Percentiles rank a stretch among this genome's conserved stretches.
Evolutionary conservation across 1,140 invertebrate species (phyloP).

Genomic region (Papilio polytes): DNA sequence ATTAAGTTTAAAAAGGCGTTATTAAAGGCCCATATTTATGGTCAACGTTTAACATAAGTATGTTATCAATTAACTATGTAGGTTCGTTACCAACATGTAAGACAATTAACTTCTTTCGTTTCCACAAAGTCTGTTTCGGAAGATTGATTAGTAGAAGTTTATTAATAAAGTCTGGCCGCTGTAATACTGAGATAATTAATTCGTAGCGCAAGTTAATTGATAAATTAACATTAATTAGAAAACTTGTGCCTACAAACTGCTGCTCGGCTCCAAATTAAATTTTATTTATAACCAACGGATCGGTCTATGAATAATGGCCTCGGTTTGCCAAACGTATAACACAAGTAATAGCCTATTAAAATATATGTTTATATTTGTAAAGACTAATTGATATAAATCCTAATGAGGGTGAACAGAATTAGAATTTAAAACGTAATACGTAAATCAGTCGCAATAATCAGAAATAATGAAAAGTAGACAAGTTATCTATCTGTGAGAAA

Average conservation of each 20-base stretch:
- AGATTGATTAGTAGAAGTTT: slow-evolving; percentile 81
- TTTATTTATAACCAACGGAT: slow-evolving; percentile 37
- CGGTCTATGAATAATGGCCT: slow-evolving; percentile 36
- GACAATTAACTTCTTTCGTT: slow-evolving; percentile 34
- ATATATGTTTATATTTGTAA: neutral
- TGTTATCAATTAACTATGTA: slow-evolving; percentile 30
- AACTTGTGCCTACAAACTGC: slow-evolving; percentile 57
- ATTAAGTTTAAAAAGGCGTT: slow-evolving; percentile 4
- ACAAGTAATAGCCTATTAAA: slow-evolving; percentile 6
- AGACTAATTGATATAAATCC: slow-evolving; percentile 1
- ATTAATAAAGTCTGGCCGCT: slow-evolving; percentile 76
- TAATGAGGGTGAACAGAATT: neutral
- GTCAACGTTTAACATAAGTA: slow-evolving; percentile 29
- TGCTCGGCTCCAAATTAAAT: slow-evolving; percentile 39
- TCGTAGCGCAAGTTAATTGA: slow-evolving; percentile 80
- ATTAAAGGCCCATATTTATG: slow-evolving; percentile 36
- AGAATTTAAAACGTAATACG: neutral
- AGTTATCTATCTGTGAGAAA: neutral
- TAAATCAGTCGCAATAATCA: no score
- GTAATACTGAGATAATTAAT: slow-evolving; percentile 80
- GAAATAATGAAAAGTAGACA: neutral
- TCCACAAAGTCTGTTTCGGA: slow-evolving; percentile 55
- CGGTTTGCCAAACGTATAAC: slow-evolving; percentile 20
- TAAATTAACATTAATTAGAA: slow-evolving; percentile 82
- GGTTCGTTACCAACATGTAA: slow-evolving; percentile 15